Conservation (phyloP, 30 jellyfish, hydroid and myxozoan species). For the Hydractinia symbiolongicarpus region DNA sequence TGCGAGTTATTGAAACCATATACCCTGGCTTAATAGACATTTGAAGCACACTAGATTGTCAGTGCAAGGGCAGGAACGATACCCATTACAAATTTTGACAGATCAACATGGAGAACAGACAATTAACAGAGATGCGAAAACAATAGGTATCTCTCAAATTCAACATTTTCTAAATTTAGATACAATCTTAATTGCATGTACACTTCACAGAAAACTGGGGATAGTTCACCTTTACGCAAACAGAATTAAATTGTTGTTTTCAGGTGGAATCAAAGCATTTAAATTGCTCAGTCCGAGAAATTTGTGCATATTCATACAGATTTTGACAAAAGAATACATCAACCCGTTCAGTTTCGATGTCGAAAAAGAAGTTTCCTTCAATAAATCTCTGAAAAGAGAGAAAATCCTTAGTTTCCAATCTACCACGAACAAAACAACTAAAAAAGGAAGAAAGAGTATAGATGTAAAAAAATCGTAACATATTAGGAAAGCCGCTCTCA, state of each 20-base stretch:
- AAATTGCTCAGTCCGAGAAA: not conserved
- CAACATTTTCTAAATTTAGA: not conserved
- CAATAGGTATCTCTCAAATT: not conserved
- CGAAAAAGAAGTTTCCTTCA: not conserved
- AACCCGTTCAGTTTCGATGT: not conserved
- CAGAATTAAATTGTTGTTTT: not conserved
- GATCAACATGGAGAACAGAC: constrained; percentile 16
- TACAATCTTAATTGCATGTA: not conserved
- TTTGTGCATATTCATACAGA: not conserved
- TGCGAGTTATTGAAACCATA: not conserved
- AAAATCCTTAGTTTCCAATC: not conserved
- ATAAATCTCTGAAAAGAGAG: not conserved
- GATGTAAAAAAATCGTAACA: not conserved
- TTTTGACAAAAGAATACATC: not conserved
- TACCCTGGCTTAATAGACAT: not conserved
- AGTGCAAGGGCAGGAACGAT: not conserved
- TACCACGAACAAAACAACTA: not conserved
- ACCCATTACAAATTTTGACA: not conserved
- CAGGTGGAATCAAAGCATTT: not conserved
- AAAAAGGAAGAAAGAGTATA: not conserved
- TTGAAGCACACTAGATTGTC: not conserved
- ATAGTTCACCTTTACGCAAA: not conserved
- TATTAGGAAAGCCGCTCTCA: not conserved
- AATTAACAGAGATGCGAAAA: not conserved
- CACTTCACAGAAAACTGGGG: not conserved